These are phyloP conservation scores for Drosophila equinoxialis DNA, from an alignment of 1,140 invertebrate genomes.

Conservation along the genomic window DNA sequence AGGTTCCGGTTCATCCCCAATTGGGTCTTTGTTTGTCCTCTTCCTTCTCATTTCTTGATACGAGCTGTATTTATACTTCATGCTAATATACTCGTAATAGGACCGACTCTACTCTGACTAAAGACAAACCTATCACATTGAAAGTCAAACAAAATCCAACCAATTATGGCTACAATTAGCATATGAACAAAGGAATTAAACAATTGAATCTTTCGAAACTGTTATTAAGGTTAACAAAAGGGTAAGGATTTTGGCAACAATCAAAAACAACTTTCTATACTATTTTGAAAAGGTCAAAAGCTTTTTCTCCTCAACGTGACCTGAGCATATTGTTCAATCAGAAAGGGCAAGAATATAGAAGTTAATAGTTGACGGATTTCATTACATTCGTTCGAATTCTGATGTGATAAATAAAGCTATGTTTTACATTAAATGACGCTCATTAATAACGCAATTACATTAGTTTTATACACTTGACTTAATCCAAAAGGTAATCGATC, in stretches of 20 bases:
- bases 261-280: too few relatives aligned
- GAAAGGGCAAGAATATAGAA: too few relatives aligned
- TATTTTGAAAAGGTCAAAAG: too few relatives aligned
- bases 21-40: conserved; percentile 2
- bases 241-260: too few relatives aligned
- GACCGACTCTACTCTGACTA: too few relatives aligned
- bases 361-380: too few relatives aligned
- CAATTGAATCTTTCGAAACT: background rate
- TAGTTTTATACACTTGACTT: background rate
- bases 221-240: too few relatives aligned
- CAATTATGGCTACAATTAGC: background rate
- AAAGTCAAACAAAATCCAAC: background rate
- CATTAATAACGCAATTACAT: background rate
- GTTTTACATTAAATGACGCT: background rate
- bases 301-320: too few relatives aligned
- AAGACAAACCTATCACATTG: background rate
- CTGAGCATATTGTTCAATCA: too few relatives aligned
- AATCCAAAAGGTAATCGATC: background rate
- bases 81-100: conserved; percentile 2
- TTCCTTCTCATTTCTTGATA: background rate
- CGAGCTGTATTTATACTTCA: background rate
- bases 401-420: background rate
- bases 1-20: conserved; percentile 3
- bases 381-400: too few relatives aligned
- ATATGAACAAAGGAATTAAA: background rate